Evolutionary conservation across 1,140 invertebrate genomes (phyloP), one percentile per base, ranked within the genome.

Genomic region (Melanaphis sacchari): DNA sequence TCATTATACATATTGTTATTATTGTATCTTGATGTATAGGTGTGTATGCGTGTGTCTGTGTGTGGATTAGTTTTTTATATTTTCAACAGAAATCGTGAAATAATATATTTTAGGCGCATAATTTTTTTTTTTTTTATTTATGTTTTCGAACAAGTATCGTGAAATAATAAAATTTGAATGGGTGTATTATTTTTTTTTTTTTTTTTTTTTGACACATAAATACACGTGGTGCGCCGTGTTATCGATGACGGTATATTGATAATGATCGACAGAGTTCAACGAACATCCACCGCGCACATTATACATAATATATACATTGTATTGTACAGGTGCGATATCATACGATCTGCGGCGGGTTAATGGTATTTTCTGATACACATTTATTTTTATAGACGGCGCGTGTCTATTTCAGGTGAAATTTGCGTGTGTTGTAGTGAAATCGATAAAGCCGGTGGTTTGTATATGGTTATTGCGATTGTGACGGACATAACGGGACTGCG

Each of bases 241-340:
- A 81, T 81, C 81, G 81, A 82, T 82, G 81, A 82, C 76, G 76
- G 36, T 46, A 46, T 38, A 82, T 40, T 82, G 40, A 82, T 82
- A 38, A 82, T 82, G 36, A 36, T 82, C 3, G 81, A 82, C 36
- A 38, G 81, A 82, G 81, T 82, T 82, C 81, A 82, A 82, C 36
- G 81, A 22, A 82, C 81, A 82, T 24, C 59, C 59, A 24, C 31
- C 59, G 59, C 15, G 59, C 38, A 38, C 36, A 21, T 81, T 18
- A 59, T 31, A 59, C 31, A 59, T 59, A 18, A 59, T 31, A 31
- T 59, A 31, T 59, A 54, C 15, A 31, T 5, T 9, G 41, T 43
- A 43, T 43, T 9, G 15, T 76, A n/a, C 3, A 21, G 46, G 46
- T 9, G 8, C 31, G 31, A 66, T 66, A 66, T 66, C n/a, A n/a